These are phyloP conservation scores for Andricus quercusramuli DNA, from an alignment of 2,888 invertebrate species.

Conservation along the genomic window DNA sequence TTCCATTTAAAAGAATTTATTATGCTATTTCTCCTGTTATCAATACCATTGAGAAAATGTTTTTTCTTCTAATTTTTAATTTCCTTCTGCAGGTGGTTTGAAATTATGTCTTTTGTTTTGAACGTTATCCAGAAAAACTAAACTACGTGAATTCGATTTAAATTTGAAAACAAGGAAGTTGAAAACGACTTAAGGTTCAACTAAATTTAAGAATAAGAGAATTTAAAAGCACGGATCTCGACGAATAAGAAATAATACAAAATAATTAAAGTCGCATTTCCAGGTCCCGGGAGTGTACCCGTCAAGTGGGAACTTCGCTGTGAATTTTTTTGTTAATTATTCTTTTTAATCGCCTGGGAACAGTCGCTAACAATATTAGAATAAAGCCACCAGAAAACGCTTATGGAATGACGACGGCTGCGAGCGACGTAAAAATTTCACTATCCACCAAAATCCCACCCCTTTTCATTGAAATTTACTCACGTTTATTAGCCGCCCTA, in stretches of 20 bases:
- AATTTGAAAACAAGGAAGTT: too few species aligned
- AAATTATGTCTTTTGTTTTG: too few species aligned
- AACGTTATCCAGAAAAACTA: too few species aligned
- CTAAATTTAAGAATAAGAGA: not conserved
- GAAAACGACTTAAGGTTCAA: too few species aligned
- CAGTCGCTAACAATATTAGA: conserved; percentile 33
- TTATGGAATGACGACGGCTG: conserved; percentile 21
- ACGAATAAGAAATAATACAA: not conserved
- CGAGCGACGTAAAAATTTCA: conserved; percentile 30
- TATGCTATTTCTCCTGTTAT: too few species aligned
- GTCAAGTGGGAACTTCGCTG: conserved; percentile 24
- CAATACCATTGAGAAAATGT: too few species aligned
- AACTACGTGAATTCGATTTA: too few species aligned
- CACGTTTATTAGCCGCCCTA: conserved; percentile 72
- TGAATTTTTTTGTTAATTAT: conserved; percentile 22
- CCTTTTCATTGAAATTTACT: conserved; percentile 62
- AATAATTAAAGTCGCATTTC: conserved; percentile 21
- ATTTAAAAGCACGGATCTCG: not conserved
- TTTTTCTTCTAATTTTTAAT: too few species aligned
- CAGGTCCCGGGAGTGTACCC: not conserved
- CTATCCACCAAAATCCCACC: conserved; percentile 33
- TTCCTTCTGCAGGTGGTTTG: too few species aligned
- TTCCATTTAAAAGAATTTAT: too few species aligned
- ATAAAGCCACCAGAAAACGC: conserved; percentile 22
- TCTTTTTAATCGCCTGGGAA: conserved; percentile 25